Evolutionary conservation across 1,140 invertebrate genomes (phyloP).

Genomic region (roundworm (Caenorhabditis elegans)): DNA sequence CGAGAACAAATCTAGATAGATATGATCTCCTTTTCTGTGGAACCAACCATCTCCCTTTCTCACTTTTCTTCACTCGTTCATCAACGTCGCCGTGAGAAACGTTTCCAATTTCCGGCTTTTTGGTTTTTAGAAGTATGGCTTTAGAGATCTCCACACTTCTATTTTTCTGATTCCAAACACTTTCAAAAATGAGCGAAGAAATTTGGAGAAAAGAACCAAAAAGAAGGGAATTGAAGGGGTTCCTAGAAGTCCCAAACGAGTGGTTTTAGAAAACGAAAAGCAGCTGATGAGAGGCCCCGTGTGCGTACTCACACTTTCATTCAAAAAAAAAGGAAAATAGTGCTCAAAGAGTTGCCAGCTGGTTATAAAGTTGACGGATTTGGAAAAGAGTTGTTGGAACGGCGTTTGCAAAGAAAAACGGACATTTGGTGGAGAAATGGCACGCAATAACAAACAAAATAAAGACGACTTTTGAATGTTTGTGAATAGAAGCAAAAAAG

Average conservation of each 20-base stretch:
- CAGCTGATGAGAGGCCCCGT: not conserved
- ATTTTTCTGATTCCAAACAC: not conserved
- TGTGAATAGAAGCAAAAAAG: not conserved
- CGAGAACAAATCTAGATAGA: slow-evolving; percentile 29
- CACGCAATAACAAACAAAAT: slow-evolving; percentile 11
- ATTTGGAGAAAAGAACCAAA: not conserved
- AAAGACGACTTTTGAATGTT: slow-evolving; percentile 15
- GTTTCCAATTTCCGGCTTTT: slow-evolving; percentile 29
- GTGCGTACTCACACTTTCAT: not conserved
- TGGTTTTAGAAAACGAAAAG: no score
- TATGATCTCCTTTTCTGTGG: not conserved
- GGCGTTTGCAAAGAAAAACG: not conserved
- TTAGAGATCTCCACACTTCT: not conserved
- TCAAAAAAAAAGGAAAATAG: not conserved
- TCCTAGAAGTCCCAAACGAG: not conserved
- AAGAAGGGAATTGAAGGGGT: not conserved
- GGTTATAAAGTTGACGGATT: not conserved
- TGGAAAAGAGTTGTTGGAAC: not conserved
- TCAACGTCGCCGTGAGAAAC: not conserved
- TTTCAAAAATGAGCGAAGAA: not conserved
- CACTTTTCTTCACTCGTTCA: not conserved
- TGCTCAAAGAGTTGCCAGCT: not conserved
- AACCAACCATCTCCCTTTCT: not conserved
- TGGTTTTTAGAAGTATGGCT: no score
- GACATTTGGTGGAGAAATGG: not conserved